Percentiles rank a stretch among this genome's conserved stretches.
Evolutionary conservation across 2,113 vertebrate species (phyloP).

Genomic region (Balaenoptera acutorostrata): DNA sequence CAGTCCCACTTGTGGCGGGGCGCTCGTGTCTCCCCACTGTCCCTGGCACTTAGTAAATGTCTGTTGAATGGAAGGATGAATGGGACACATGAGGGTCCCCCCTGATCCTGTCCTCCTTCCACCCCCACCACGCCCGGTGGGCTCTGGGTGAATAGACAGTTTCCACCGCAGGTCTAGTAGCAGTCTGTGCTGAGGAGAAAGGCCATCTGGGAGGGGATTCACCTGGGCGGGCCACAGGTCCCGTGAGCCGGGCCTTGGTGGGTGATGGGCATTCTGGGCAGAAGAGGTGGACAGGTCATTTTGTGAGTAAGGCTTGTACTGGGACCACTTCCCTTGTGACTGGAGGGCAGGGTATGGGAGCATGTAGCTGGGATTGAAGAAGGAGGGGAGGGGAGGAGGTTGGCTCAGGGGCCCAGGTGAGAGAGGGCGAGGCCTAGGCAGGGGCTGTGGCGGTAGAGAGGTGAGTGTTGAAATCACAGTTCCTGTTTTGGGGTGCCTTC

Average conservation of each 20-base stretch:
- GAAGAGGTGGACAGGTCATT: not conserved
- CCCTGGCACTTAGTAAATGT: not conserved
- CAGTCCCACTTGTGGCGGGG: not conserved
- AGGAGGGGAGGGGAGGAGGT: not conserved
- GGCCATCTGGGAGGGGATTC: not conserved
- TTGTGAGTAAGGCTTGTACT: not conserved
- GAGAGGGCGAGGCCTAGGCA: not conserved
- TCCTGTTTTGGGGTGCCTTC: conserved; percentile 5
- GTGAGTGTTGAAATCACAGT: not conserved
- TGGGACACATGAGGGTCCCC: not conserved
- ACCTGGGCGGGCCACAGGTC: not conserved
- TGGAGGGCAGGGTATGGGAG: not conserved
- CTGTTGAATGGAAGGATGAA: not conserved
- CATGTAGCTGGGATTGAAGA: not conserved
- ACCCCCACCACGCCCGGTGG: rapidly evolving
- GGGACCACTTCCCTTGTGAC: not conserved
- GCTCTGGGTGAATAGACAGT: not conserved
- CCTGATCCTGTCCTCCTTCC: not conserved
- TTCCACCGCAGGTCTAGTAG: not conserved
- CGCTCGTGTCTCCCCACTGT: not conserved
- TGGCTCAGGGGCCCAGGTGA: not conserved
- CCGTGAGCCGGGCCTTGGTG: not conserved
- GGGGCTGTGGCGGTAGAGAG: not conserved
- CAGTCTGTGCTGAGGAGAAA: not conserved
- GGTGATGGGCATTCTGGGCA: not conserved